Percentiles rank a stretch among this genome's conserved stretches.
Conservation (phyloP, 2,888 invertebrate genomes). For the Watsonalla cultraria region DNA sequence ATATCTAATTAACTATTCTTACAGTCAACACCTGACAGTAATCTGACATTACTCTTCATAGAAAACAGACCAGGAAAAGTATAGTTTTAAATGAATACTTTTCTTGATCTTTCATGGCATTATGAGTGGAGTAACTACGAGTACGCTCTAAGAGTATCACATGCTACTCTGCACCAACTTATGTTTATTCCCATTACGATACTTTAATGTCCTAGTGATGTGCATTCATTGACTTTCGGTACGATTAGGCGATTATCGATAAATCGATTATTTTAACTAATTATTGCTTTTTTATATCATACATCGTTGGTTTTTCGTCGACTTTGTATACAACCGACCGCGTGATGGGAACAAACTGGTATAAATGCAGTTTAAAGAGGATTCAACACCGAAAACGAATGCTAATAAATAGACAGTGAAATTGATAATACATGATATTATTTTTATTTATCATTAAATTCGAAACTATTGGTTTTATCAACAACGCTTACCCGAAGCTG, state of each 20-base stretch:
- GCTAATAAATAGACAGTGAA: slow-evolving; percentile 78
- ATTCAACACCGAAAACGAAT: slow-evolving; percentile 77
- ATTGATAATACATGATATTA: slow-evolving; percentile 74
- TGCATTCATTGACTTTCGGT: slow-evolving; percentile 10
- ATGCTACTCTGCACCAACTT: slow-evolving; percentile 60
- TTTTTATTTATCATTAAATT: slow-evolving; percentile 62
- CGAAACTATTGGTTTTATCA: slow-evolving; percentile 67
- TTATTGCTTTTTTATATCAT: neutral
- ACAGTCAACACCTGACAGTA: slow-evolving; percentile 57
- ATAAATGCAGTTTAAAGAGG: slow-evolving; percentile 58
- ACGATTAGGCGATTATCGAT: slow-evolving; percentile 12
- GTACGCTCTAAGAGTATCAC: slow-evolving; percentile 71
- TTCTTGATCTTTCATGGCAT: slow-evolving; percentile 30
- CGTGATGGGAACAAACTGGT: slow-evolving; percentile 59
- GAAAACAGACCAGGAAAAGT: slow-evolving; percentile 27
- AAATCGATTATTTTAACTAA: slow-evolving; percentile 4
- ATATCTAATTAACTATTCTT: slow-evolving; percentile 70
- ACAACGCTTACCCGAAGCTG: slow-evolving; percentile 61
- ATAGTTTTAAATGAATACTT: slow-evolving; percentile 12
- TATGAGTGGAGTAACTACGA: slow-evolving; percentile 50
- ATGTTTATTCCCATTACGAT: slow-evolving; percentile 60
- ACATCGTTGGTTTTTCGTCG: neutral
- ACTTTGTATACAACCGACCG: slow-evolving; percentile 8
- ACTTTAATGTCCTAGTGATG: slow-evolving; percentile 15
- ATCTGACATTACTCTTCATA: slow-evolving; percentile 44